A percentile compares a stretch with the other conserved stretches of the same genome.
Evolutionary conservation across 2,113 vertebrate species (phyloP).

Genomic region (Thymallus thymallus): DNA sequence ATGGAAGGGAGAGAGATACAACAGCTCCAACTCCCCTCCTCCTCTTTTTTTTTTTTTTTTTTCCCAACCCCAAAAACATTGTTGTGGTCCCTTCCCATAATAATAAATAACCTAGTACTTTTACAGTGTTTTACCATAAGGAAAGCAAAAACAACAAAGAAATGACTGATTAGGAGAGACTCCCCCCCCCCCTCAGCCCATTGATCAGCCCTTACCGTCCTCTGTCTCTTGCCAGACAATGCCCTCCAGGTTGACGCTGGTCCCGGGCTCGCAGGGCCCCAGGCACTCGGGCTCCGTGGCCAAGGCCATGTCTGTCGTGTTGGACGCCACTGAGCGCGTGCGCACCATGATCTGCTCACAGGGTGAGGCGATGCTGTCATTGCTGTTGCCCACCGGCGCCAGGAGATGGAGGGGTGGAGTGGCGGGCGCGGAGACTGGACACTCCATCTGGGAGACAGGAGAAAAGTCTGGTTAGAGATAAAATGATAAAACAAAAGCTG

Average conservation of each 20-base stretch:
- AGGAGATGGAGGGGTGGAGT: conserved; percentile 92
- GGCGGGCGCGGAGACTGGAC: conserved; percentile 90
- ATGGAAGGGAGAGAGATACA: conserved; percentile 4
- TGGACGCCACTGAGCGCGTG: conserved; percentile 93
- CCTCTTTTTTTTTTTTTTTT: not conserved
- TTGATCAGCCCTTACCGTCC: conserved; percentile 76
- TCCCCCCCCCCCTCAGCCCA: too few relatives aligned
- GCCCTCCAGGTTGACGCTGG: conserved; percentile 97
- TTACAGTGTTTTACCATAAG: too few relatives aligned
- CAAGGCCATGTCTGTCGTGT: conserved; percentile 94
- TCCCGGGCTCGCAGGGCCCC: conserved; percentile 96
- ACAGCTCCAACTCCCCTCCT: not conserved
- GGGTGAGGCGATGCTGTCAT: conserved; percentile 84
- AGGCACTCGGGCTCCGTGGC: conserved; percentile 95
- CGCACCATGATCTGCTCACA: conserved; percentile 99
- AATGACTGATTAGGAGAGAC: too few relatives aligned
- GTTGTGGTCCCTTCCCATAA: too few relatives aligned
- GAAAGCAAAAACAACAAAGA: too few relatives aligned
- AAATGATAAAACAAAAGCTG: too few relatives aligned
- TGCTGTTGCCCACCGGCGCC: conserved; percentile 82
- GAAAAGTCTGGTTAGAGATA: not conserved
- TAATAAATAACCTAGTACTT: too few relatives aligned
- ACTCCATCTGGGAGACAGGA: conserved; percentile 84
- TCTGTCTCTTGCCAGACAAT: conserved; percentile 99
- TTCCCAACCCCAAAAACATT: too few relatives aligned